These are phyloP conservation scores for Corythornis vintsioides DNA, from an alignment of 2,113 vertebrate species.

Conservation along the genomic window DNA sequence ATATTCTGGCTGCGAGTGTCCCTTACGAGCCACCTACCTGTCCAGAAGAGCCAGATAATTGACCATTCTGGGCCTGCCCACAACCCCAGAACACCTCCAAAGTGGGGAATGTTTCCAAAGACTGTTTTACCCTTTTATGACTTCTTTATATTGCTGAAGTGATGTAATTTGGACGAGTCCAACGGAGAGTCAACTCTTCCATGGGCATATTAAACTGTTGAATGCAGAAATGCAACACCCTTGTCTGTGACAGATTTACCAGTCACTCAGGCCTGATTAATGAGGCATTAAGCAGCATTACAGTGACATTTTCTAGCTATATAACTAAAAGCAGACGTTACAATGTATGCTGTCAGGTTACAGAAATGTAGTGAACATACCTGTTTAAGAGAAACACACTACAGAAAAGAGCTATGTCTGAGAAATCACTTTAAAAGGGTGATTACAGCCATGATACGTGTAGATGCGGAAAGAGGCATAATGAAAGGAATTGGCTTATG, in stretches of 20 bases:
- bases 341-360: neutral
- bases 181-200: neutral
- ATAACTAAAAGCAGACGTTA: neutral
- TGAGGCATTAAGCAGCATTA: neutral
- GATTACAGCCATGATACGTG: neutral
- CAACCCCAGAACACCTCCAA: neutral
- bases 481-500: neutral
- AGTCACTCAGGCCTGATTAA: neutral
- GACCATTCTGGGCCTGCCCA: neutral
- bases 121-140: neutral
- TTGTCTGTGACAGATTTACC: neutral
- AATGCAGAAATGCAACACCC: neutral
- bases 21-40: neutral
- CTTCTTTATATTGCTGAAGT: neutral
- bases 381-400: neutral
- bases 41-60: slow-evolving; percentile 14
- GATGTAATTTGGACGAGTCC: neutral
- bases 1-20: neutral
- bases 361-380: neutral
- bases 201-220: neutral
- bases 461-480: neutral
- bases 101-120: neutral
- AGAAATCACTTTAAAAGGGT: neutral
- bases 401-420: neutral
- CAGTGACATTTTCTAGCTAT: neutral